Conservation (phyloP, 2,797 vertebrate species). For the Poecilia wingei region DNA sequence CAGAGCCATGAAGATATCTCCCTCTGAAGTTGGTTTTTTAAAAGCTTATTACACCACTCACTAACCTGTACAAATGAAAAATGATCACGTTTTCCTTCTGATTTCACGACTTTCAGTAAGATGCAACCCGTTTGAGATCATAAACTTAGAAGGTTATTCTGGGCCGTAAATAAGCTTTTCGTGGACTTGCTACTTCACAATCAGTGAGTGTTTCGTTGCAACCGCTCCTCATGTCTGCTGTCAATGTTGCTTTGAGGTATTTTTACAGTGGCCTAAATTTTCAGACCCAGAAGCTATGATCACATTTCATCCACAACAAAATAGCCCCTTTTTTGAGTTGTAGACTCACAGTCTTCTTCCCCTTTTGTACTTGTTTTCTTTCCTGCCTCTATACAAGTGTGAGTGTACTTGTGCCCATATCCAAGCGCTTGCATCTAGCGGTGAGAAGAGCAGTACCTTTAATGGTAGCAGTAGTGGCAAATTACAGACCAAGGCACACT, state of each 20-base stretch:
- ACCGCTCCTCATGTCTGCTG: background rate
- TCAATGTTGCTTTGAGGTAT: background rate
- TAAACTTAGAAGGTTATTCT: background rate
- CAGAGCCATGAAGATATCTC: background rate
- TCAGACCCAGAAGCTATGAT: background rate
- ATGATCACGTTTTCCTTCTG: background rate
- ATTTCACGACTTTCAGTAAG: background rate
- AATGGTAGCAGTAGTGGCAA: conserved; percentile 57
- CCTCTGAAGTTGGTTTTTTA: background rate
- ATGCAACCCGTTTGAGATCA: background rate
- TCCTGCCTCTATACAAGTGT: conserved; percentile 25
- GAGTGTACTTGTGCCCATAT: conserved; percentile 14
- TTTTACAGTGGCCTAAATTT: background rate
- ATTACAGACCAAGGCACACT: conserved; percentile 61
- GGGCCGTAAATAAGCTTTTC: background rate
- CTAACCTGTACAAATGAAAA: background rate
- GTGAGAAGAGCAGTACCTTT: conserved; percentile 39
- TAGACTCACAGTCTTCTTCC: conserved; percentile 14
- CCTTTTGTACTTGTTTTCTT: conserved; percentile 22
- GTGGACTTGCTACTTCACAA: background rate
- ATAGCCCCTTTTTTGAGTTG: background rate
- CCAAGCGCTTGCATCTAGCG: conserved; percentile 24
- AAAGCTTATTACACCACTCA: background rate
- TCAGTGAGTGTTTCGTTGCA: background rate
- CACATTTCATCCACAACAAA: conserved; percentile 10